Evolutionary conservation across 2,113 vertebrate genomes (phyloP).

Genomic region (Himantopus leucocephalus): DNA sequence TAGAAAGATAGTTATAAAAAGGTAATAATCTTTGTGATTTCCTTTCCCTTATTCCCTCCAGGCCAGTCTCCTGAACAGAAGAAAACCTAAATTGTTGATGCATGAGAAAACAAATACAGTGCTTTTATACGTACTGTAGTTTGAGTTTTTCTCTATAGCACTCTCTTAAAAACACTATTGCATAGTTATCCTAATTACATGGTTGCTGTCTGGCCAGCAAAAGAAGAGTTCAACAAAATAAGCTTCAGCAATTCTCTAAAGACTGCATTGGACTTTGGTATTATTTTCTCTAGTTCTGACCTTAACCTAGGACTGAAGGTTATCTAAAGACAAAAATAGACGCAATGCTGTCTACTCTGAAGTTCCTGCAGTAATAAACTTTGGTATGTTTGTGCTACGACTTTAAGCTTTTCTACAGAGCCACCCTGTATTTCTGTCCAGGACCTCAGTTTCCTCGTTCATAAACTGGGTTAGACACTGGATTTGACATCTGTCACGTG

Average conservation of each 20-base stretch:
- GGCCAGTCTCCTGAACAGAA: constrained; percentile 43
- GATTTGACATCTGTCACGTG: not conserved
- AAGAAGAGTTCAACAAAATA: constrained; percentile 33
- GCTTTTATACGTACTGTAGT: constrained; percentile 41
- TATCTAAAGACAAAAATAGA: not conserved
- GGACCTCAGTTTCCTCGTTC: not conserved
- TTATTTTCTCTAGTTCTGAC: constrained; percentile 42
- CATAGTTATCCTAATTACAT: constrained; percentile 41
- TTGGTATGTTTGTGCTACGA: not conserved
- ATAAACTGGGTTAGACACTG: not conserved
- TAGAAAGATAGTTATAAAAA: constrained; percentile 64
- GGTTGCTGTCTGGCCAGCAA: constrained; percentile 33
- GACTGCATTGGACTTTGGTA: not conserved
- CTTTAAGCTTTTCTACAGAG: not conserved
- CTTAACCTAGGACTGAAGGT: constrained; percentile 34
- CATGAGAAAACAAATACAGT: constrained; percentile 58
- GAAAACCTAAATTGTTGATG: constrained; percentile 48
- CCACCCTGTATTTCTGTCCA: not conserved
- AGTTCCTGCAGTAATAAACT: not conserved
- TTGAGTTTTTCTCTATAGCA: not conserved
- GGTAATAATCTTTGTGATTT: constrained; percentile 65
- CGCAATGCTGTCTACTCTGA: not conserved
- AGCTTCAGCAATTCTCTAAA: constrained; percentile 30
- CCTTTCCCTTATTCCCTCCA: constrained; percentile 22
- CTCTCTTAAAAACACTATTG: not conserved